Percentiles rank a stretch among this genome's conserved stretches.
phyloP scores from a whole-genome alignment of 2,797 vertebrate genomes.

The Lagocephalus sceleratus region DNA sequence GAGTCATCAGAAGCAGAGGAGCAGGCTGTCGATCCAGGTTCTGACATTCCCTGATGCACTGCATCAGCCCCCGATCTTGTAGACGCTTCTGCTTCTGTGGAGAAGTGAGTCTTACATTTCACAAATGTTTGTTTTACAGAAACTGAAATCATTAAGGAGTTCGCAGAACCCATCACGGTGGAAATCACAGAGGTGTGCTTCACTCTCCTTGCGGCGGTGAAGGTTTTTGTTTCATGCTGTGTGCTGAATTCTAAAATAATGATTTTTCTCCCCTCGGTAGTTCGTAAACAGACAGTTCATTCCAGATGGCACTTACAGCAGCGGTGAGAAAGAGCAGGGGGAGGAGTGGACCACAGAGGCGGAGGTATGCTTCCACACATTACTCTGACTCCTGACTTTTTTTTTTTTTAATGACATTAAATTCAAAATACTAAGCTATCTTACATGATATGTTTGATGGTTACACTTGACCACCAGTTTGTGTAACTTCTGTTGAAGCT shows the following conservation, averaged over 20 bases:
- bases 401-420: background rate
- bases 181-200: slow-evolving; percentile 90
- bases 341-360: slow-evolving; percentile 87
- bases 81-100: slow-evolving; percentile 12
- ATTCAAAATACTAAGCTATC: too few species aligned
- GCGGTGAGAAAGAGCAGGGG: slow-evolving; percentile 89
- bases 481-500: too few species aligned
- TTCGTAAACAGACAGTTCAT: slow-evolving; percentile 99
- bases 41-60: slow-evolving; percentile 4
- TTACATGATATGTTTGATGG: too few species aligned
- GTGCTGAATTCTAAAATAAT: background rate
- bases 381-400: background rate
- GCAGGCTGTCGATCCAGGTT: slow-evolving; percentile 83
- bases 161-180: slow-evolving; percentile 87
- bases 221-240: background rate
- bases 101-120: slow-evolving; percentile 8
- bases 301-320: slow-evolving; percentile 89
- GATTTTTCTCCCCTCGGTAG: slow-evolving; percentile 59
- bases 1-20: slow-evolving; percentile 80
- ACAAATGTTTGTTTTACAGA: slow-evolving; percentile 71
- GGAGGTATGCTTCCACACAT: slow-evolving; percentile 53
- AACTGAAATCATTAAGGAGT: slow-evolving; percentile 87
- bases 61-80: slow-evolving; percentile 12
- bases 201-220: background rate
- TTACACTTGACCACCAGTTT: too few species aligned